phyloP scores from a whole-genome alignment of 2,888 invertebrate genomes.

The Agrotis ipsilon region DNA sequence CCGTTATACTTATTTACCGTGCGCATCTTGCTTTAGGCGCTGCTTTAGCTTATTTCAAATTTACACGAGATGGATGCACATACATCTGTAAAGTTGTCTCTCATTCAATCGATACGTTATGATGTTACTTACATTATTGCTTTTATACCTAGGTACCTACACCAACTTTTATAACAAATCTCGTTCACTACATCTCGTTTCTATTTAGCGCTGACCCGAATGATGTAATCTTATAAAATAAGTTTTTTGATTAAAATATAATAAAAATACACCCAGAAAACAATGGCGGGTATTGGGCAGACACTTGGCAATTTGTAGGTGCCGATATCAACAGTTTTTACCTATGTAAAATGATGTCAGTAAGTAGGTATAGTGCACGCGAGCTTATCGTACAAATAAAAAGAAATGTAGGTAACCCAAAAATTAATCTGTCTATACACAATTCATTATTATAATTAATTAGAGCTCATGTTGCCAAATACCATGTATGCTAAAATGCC shows the following conservation, averaged over 20 bases:
- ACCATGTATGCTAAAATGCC: too few species aligned
- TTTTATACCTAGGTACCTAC: neutral
- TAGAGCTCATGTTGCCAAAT: too few species aligned
- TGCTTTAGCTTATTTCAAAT: constrained; percentile 82
- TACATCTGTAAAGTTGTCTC: constrained; percentile 18
- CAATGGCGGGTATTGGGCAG: neutral
- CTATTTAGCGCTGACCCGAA: neutral
- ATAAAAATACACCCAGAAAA: neutral
- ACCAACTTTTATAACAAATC: neutral
- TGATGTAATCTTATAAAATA: neutral
- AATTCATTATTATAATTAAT: too few species aligned
- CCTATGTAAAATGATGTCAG: too few species aligned
- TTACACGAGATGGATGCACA: constrained; percentile 60
- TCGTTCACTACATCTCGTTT: neutral
- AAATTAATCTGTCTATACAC: too few species aligned
- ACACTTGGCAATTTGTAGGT: neutral
- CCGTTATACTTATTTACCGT: constrained; percentile 90
- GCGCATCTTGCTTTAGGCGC: constrained; percentile 88
- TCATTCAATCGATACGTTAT: constrained; percentile 25
- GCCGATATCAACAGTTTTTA: neutral
- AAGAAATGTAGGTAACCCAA: too few species aligned
- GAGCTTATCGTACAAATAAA: too few species aligned
- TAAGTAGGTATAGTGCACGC: too few species aligned
- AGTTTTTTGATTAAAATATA: too few species aligned
- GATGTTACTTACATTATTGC: neutral